phyloP scores from a whole-genome alignment of 2,113 vertebrate species.

The Rhinoderma darwinii region DNA sequence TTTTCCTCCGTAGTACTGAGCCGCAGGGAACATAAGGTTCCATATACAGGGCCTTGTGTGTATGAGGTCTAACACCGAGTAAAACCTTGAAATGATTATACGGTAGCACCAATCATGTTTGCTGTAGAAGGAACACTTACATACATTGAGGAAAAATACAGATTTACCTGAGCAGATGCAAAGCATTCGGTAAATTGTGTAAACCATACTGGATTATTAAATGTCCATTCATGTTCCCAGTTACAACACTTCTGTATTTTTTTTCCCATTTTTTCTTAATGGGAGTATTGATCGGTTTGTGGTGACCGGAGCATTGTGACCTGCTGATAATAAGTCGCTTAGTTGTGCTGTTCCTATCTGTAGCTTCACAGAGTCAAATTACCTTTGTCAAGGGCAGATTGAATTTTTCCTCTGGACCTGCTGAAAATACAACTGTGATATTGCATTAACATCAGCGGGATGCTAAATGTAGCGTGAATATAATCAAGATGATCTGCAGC shows the following conservation, averaged over 20 bases:
- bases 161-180: background rate
- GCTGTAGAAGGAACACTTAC: background rate
- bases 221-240: background rate
- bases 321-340: constrained; percentile 32
- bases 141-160: background rate
- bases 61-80: no score
- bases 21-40: no score
- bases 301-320: constrained; percentile 15
- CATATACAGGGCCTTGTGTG: no score
- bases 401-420: constrained; percentile 21
- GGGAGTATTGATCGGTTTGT: constrained; percentile 11
- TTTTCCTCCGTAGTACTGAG: no score
- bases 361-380: constrained; percentile 40
- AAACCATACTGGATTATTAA: background rate
- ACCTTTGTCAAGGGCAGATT: constrained; percentile 46
- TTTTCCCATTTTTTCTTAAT: background rate
- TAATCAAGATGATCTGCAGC: constrained; percentile 37
- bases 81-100: no score
- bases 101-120: background rate
- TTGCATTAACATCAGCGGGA: constrained; percentile 15
- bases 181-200: background rate
- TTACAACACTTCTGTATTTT: background rate
- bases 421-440: constrained; percentile 13
- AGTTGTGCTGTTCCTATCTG: constrained; percentile 8
- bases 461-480: constrained; percentile 51